Base-by-base conservation (phyloP, 2,113 vertebrate genomes). In the Chloropsis hardwickii region DNA sequence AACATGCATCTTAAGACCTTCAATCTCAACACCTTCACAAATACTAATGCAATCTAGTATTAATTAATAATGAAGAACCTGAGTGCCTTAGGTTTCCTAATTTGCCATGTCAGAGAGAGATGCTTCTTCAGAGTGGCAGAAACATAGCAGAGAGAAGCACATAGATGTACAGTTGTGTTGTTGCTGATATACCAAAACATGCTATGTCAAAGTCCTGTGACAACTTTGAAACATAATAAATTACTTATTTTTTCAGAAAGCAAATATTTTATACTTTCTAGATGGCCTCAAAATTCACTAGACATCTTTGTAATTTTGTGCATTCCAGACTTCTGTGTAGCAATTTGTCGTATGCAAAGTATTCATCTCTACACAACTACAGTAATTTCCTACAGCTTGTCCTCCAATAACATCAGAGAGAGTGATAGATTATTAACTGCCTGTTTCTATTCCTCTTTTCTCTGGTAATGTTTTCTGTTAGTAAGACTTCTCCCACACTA, bases 111-210 rank as follows among this genome's bases (percentile, higher is more conserved):
- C 62, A 61, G 27, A 16, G 29, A 44, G 17, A 62, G 47, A 78
- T 93, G 11, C 12, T 39, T 20, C 44, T 8, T 57, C 40, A 50
- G 10, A 5, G 22, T 25, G 14, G 33, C 65, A 74, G 57, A 64
- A 80, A 42, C 1, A 0, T 28, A 42, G 35, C 8, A 44, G 0
- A 2, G 33, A 42, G 37, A 56, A 67, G 14, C 7, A 37, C 0
- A 0, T 5, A 3, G 10, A 24, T 27, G n/a, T 76, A 15, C 17
- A 50, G 9, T 9, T 6, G 1, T 31, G 8, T 12, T 29, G 13
- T 14, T 65, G 9, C 14, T 57, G 17, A n/a, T 6, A 20, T 6
- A 57, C 10, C 3, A 44, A 87, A 57, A 27, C 17, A 12, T 12
- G 5, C 11, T 61, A 15, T 2, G 10, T 44, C 39, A 58, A 58